A percentile compares a stretch with the other conserved stretches of the same genome.
These are phyloP conservation scores for Paramisgurnus dabryanus DNA, from an alignment of 2,113 vertebrate species.

Conservation along the genomic window DNA sequence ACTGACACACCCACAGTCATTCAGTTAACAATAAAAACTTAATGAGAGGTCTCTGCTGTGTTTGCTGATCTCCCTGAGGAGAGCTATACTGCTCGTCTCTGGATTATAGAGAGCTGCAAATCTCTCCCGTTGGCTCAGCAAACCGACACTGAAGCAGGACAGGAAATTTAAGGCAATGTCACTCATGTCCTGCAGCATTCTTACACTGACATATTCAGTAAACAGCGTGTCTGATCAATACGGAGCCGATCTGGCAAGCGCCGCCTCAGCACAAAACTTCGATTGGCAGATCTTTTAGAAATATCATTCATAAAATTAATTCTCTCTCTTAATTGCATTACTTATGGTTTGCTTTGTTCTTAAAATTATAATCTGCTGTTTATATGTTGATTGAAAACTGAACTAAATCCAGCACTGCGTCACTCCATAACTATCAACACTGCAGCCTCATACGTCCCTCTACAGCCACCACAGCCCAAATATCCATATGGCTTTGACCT, in stretches of 20 bases:
- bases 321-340: constrained; percentile 4
- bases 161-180: constrained; percentile 18
- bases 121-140: constrained; percentile 5
- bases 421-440: constrained; percentile 19
- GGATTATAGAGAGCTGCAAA: constrained; percentile 28
- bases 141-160: constrained; percentile 1
- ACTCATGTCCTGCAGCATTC: constrained; percentile 9
- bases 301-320: constrained; percentile 1
- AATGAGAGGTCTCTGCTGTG: constrained; percentile 17
- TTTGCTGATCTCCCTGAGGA: constrained; percentile 31
- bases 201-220: constrained; percentile 36
- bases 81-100: background rate
- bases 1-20: constrained; percentile 28
- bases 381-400: no score
- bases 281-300: constrained; percentile 37
- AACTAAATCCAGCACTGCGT: background rate
- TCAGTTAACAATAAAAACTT: constrained; percentile 30
- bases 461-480: constrained; percentile 32
- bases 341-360: background rate
- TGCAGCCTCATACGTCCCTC: constrained; percentile 25
- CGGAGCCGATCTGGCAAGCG: constrained; percentile 37
- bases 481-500: constrained; percentile 49
- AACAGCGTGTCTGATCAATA: constrained; percentile 49
- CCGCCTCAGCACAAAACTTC: constrained; percentile 50
- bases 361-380: constrained; percentile 17